A percentile compares a stretch with the other conserved stretches of the same genome.
Evolutionary conservation across 2,888 invertebrate species (phyloP).

Genomic region (Cataglyphis altisquamis): DNA sequence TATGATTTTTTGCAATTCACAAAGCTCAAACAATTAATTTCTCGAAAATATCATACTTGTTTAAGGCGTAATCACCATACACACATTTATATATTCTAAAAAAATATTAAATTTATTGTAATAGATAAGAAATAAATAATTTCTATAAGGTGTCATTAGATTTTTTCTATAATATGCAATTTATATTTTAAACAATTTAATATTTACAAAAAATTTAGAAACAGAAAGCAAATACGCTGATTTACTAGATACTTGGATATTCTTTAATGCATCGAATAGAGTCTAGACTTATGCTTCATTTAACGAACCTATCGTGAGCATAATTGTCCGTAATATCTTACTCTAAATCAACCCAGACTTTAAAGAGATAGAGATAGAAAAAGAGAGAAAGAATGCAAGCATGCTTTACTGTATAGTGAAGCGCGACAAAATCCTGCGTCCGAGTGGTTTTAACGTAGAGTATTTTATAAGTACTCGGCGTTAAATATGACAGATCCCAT

Average conservation of each 20-base stretch:
- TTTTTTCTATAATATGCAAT: neutral
- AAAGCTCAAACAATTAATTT: neutral
- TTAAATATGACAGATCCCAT: neutral
- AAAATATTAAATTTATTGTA: neutral
- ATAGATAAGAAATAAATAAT: conserved; percentile 3
- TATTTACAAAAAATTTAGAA: conserved; percentile 14
- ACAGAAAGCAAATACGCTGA: conserved; percentile 17
- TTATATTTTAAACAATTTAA: neutral
- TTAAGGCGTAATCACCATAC: neutral
- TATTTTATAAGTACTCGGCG: neutral
- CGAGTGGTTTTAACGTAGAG: neutral
- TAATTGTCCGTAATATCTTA: conserved; percentile 60
- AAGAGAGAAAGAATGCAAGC: neutral
- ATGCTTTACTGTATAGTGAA: conserved; percentile 12
- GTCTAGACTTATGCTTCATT: conserved; percentile 62
- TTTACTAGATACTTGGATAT: conserved; percentile 43
- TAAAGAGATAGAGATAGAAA: neutral
- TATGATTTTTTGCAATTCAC: neutral
- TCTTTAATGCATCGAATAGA: conserved; percentile 45
- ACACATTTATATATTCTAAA: neutral
- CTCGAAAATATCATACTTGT: neutral
- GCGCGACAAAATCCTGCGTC: neutral
- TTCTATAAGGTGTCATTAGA: neutral
- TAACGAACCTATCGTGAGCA: conserved; percentile 56
- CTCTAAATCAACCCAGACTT: conserved; percentile 49